Evolutionary conservation across 2,113 vertebrate species (phyloP).

Genomic region (Peromyscus californicus): DNA sequence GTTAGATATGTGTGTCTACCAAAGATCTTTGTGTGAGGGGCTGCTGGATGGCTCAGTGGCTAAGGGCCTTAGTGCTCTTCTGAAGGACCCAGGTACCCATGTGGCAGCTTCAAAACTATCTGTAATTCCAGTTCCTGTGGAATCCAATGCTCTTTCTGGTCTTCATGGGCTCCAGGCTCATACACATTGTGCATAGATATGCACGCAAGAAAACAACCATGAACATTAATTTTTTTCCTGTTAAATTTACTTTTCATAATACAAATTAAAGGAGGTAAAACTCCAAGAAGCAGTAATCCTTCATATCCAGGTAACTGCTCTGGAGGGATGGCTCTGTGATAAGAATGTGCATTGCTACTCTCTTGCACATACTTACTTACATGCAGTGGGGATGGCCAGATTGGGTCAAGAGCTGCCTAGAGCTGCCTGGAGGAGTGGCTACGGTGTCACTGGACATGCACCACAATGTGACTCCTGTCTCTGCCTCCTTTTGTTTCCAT

Average conservation of each 20-base stretch:
- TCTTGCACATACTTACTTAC: neutral
- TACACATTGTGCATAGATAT: neutral
- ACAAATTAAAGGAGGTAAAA: neutral
- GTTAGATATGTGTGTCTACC: too few relatives aligned
- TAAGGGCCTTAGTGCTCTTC: neutral
- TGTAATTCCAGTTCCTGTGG: neutral
- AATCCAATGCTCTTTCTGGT: neutral
- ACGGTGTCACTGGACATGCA: neutral
- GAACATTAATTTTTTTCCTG: neutral
- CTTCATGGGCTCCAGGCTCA: neutral
- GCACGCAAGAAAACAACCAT: neutral
- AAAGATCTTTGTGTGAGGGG: neutral
- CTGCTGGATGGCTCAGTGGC: too few relatives aligned
- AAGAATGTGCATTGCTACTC: neutral
- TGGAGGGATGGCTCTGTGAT: neutral
- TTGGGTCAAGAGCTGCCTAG: neutral
- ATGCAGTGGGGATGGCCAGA: neutral
- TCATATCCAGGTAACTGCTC: neutral
- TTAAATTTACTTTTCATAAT: neutral
- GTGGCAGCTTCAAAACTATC: neutral
- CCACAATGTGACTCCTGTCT: neutral
- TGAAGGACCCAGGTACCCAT: neutral
- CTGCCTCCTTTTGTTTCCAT: too few relatives aligned
- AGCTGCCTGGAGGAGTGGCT: neutral
- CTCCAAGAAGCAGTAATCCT: neutral